Evolutionary conservation across 2,888 invertebrate genomes (phyloP), one percentile per base, ranked within the genome.

Genomic region (Iselma pallidipennis): DNA sequence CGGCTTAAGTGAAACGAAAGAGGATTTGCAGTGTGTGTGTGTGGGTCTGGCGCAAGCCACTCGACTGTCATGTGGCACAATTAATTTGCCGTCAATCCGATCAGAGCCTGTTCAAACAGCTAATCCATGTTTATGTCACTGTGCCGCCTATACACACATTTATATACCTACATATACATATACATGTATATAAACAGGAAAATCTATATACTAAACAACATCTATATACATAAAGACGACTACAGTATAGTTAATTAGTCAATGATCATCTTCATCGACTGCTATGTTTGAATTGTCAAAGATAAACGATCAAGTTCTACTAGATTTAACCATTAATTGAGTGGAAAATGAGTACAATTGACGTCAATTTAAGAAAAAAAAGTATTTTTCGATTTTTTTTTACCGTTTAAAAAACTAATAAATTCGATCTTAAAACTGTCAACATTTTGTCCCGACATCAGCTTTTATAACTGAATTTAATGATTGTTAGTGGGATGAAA

Each of bases 1-100:
- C 73, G 70, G 78, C 77, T 80, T 79, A 79, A 66, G 74, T 70
- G 77, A 78, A 78, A 68, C 76, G 70, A 78, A 79, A 80, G 78
- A 74, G 78, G 80, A 79, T 80, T 78, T 74, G 70, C 71, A 66
- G 58, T 63, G 68, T 72, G 72, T 71, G 58, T 63, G 68, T 72
- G 72, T 71, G 66, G 69, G 71, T 69, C 74, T 69, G 70, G 73
- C 74, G 66, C 75, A 73, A 73, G 69, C 71, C 72, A 70, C 73
- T 71, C 70, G 55, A 65, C 74, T 75, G 78, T 77, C 78, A 77
- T 76, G 78, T 70, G 77, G 78, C 76, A 78, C 79, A 80, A 79
- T 79, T 80, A 80, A 80, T 78, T 79, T 76, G 75, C 77, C 78
- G 79, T 80, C 79, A 78, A 80, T 79, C 79, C 76, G 77, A 80